Base-by-base conservation (phyloP, 92 coral and sea anemone genomes). In the Diadumene lineata region DNA sequence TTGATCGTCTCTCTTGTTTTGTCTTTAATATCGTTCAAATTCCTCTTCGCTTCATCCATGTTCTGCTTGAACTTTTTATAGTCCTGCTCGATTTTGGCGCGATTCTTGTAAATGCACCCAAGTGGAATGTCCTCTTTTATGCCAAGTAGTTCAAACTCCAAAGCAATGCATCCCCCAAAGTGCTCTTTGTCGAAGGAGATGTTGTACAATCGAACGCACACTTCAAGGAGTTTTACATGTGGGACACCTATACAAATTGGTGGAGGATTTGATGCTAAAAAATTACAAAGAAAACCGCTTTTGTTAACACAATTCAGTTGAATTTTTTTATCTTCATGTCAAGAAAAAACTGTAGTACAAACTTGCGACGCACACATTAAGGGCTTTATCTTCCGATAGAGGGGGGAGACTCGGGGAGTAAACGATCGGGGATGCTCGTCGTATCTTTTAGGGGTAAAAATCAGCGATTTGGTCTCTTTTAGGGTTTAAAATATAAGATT, bases 231-330 rank as follows among this genome's bases (percentile, higher is more conserved):
- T 34, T 34, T 28, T 50, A 83, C 56, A 60, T 56, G 72, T 31
- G 92, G 92, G 30, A 83, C 60, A 27, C 71, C 79, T 48, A 83
- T 79, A 56, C 92, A 87, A 32, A 83, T 53, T 31, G 92, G 85
- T 31, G 85, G 88, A 32, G 88, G 92, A 46, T 79, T 34, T 46
- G 75, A 55, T 34, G 72, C 92, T 87, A 82, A 73, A n/a, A n/a
- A n/a, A n/a, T n/a, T n/a, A n/a, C n/a, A n/a, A n/a, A n/a, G n/a
- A n/a, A n/a, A n/a, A n/a, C n/a, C n/a, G n/a, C n/a, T n/a, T n/a
- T n/a, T n/a, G n/a, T n/a, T n/a, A n/a, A n/a, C n/a, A n/a, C n/a
- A n/a, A n/a, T n/a, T n/a, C n/a, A n/a, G n/a, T n/a, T n/a, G n/a
- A n/a, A n/a, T n/a, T n/a, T n/a, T n/a, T n/a, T n/a, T n/a, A n/a